Conservation (phyloP, 2,888 invertebrate species). For the Erpobdella octoculata region DNA sequence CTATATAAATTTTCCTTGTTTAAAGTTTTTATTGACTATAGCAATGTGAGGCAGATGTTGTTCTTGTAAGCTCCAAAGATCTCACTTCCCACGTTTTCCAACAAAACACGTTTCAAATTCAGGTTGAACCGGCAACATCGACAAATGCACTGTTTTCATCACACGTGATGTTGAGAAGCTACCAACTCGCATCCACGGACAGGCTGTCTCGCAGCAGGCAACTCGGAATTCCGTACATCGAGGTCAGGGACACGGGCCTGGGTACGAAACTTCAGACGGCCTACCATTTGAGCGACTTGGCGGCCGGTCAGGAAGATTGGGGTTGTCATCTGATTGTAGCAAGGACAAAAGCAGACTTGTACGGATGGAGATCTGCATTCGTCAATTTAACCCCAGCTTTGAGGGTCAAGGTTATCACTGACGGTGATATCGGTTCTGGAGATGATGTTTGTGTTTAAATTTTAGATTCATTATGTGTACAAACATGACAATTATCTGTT, state of each 20-base stretch:
- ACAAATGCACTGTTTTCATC: neutral
- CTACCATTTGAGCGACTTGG: neutral
- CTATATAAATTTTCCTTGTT: too few species aligned
- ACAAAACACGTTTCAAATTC: too few species aligned
- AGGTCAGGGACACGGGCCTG: neutral
- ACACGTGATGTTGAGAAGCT: neutral
- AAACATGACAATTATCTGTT: too few species aligned
- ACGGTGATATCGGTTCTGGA: neutral
- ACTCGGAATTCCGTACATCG: neutral
- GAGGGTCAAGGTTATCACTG: neutral
- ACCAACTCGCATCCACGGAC: neutral
- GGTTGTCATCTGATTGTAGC: conserved; percentile 11
- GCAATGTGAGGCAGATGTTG: neutral
- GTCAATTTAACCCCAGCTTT: conserved; percentile 9
- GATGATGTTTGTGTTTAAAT: too few species aligned
- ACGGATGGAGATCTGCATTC: neutral
- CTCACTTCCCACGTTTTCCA: too few species aligned
- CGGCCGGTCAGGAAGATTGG: neutral
- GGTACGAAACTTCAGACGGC: neutral
- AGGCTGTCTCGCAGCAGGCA: neutral
- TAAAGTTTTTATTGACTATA: too few species aligned
- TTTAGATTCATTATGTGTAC: too few species aligned
- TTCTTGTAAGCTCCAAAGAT: too few species aligned
- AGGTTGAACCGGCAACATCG: too few species aligned
- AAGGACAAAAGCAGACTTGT: neutral